A percentile compares a stretch with the other conserved stretches of the same genome.
Evolutionary conservation across 35 echinoderm and acorn worm species (phyloP).

Genomic region (Lytechinus variegatus): DNA sequence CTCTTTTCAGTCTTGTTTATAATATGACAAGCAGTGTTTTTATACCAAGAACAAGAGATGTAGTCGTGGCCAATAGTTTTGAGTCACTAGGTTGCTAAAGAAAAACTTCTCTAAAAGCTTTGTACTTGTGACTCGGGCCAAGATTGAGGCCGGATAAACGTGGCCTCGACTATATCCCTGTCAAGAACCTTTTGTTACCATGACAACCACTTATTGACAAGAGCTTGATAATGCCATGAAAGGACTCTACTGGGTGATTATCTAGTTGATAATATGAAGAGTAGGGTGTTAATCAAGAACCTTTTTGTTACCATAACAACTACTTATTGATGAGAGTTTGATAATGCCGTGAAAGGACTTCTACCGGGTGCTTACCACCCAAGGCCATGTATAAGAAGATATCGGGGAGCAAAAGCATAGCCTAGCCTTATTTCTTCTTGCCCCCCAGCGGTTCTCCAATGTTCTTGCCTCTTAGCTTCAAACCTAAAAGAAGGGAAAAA

Average conservation of each 20-base stretch:
- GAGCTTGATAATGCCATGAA: not conserved
- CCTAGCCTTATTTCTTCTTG: not conserved
- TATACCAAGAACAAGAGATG: too few relatives aligned
- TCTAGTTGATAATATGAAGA: too few relatives aligned
- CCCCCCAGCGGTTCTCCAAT: not conserved
- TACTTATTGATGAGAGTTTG: not conserved
- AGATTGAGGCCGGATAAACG: too few relatives aligned
- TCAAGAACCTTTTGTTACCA: not conserved
- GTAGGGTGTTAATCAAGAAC: too few relatives aligned
- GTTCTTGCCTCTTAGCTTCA: not conserved
- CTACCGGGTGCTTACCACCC: not conserved
- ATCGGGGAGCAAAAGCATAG: not conserved
- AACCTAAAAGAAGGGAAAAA: not conserved
- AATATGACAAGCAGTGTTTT: not conserved
- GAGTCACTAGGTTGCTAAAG: too few relatives aligned
- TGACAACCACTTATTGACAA: not conserved
- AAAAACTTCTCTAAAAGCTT: too few relatives aligned
- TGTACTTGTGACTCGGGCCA: too few relatives aligned
- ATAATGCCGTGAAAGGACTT: not conserved
- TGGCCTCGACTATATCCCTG: too few relatives aligned
- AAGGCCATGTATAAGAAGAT: not conserved
- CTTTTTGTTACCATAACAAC: not conserved
- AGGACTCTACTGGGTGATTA: not conserved
- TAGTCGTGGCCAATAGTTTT: too few relatives aligned
- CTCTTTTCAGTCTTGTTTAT: not conserved